Base-by-base conservation (phyloP, 2,113 vertebrate genomes). In the Oncorhynchus clarkii region DNA sequence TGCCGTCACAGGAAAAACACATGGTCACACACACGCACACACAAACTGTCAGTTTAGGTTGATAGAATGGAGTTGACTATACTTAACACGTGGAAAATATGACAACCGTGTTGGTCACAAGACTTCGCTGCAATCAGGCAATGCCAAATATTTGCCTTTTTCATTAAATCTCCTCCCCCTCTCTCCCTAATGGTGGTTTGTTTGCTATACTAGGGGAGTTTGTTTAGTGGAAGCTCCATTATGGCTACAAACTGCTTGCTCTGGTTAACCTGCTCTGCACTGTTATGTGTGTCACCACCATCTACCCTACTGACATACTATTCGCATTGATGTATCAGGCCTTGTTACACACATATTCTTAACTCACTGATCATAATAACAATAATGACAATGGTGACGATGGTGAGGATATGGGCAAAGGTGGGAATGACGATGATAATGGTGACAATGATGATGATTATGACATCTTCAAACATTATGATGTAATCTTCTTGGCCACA, bases 91-190 rank as follows among this genome's bases (percentile, higher is more conserved):
- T 78, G 80, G 81, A 86, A 88, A 87, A 82, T 81, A 80, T 78
- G 76, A 75, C 79, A 1, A 67, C 6, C 57, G 34, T 60, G 39
- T 29, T 85, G 83, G 82, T 85, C 80, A 86, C 81, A 87, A 76
- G 83, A 83, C 83, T 81, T 67, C 77, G 70, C 84, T 77, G 80
- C 72, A 80, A 85, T 88, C 86, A 81, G 70, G 73, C 72, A 20
- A 80, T 73, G 85, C 87, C 82, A 90, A 88, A 88, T 90, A 88
- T 85, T 89, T 89, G 82, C 82, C 78, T 85, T 86, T 72, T 67
- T 75, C 78, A 81, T 85, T 81, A 70, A 60, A 81, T 27, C 80
- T 85, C 84, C 86, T 86, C 81, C 39, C 64, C 65, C 18, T 26
- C 48, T n/a, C 68, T 48, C 54, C 2, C 54, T 57, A 57, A 57